A percentile compares a stretch with the other conserved stretches of the same genome.
Conservation (phyloP, 23 tunicate species). For the Aplidium turbinatum region DNA sequence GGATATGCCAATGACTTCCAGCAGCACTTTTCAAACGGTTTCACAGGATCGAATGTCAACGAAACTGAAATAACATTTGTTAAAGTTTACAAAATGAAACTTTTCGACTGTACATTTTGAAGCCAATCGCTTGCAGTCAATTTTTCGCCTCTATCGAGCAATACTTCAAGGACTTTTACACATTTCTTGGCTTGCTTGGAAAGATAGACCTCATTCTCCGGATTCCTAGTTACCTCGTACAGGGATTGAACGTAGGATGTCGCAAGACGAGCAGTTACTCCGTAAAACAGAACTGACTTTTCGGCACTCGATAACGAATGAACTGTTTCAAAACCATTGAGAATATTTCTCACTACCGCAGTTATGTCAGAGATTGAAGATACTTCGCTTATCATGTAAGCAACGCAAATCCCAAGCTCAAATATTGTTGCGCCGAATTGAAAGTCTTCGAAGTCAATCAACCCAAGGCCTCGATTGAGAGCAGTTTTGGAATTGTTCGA, state of each 20-base stretch:
- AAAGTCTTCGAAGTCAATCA: constrained; percentile 54
- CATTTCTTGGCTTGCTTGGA: no score
- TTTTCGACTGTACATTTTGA: no score
- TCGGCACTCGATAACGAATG: constrained; percentile 16
- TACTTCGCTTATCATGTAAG: constrained; percentile 48
- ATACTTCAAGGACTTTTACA: no score
- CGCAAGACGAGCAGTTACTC: constrained; percentile 34
- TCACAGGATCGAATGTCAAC: no score
- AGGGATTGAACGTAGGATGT: constrained; percentile 24
- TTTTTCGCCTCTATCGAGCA: no score
- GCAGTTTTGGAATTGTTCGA: neutral
- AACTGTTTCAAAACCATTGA: constrained; percentile 14
- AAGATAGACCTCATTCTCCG: constrained; percentile 13
- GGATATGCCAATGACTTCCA: no score
- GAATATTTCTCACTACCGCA: neutral
- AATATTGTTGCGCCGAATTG: constrained; percentile 28
- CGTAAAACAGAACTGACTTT: constrained; percentile 29
- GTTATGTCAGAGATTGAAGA: constrained; percentile 1
- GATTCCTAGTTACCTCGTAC: neutral
- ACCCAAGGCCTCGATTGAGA: constrained; percentile 4
- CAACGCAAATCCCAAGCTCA: constrained; percentile 42
- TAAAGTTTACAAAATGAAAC: no score
- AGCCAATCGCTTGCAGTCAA: no score
- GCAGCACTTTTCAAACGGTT: no score
- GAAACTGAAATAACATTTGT: no score